These are phyloP conservation scores for Oreochromis mossambicus DNA, from an alignment of 2,797 vertebrate species.

Conservation along the genomic window DNA sequence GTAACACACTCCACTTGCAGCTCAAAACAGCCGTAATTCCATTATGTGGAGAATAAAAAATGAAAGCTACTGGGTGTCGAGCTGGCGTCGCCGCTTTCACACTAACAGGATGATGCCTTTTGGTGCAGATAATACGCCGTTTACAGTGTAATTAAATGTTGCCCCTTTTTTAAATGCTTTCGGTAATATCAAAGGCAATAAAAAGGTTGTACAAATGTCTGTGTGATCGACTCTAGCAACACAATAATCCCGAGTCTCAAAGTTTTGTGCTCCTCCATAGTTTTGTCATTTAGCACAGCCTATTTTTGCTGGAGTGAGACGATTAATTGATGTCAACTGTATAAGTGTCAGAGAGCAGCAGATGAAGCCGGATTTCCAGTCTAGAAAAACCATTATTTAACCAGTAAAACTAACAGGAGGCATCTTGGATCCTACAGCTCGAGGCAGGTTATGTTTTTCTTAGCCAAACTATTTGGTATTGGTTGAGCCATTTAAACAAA, in stretches of 20 bases:
- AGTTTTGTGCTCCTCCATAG: neutral
- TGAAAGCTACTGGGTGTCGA: neutral
- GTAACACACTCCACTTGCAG: neutral
- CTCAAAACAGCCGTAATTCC: constrained; percentile 14
- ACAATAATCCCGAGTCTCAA: neutral
- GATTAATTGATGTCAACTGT: neutral
- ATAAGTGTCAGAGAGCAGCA: neutral
- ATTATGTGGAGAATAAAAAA: neutral
- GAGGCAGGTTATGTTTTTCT: neutral
- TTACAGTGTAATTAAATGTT: neutral
- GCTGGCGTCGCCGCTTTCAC: neutral
- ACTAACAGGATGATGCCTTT: neutral
- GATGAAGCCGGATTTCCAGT: neutral
- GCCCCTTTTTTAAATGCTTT: neutral
- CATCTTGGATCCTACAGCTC: neutral
- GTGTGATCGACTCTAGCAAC: neutral
- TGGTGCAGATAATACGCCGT: neutral
- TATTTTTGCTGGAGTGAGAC: neutral
- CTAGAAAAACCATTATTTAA: neutral
- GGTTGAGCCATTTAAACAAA: neutral
- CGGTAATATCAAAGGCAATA: neutral
- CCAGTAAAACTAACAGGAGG: neutral
- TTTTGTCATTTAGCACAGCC: neutral
- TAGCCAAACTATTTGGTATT: neutral
- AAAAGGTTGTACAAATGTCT: neutral